phyloP scores from a whole-genome alignment of 2,888 invertebrate genomes.

The Drosophila greeni region DNA sequence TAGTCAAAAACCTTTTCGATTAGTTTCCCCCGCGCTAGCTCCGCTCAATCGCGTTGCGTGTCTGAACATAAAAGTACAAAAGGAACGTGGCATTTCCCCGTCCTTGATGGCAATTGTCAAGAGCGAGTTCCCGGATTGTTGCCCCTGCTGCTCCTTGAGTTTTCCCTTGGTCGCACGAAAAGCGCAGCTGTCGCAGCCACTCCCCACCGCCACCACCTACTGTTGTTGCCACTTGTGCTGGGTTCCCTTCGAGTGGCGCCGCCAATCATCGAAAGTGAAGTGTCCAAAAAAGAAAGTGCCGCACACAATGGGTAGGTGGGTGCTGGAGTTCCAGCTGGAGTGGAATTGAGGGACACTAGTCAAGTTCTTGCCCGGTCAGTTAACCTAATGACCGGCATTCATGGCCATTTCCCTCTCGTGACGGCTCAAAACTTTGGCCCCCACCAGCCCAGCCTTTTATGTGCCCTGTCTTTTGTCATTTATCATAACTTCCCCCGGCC shows the following conservation, averaged over 20 bases:
- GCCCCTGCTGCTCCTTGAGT: constrained; percentile 15
- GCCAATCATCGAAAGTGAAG: constrained; percentile 67
- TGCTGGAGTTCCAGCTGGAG: neutral
- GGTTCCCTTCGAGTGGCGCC: constrained; percentile 42
- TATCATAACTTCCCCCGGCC: constrained; percentile 52
- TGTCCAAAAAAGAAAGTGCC: constrained; percentile 51
- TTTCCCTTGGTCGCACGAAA: constrained; percentile 54
- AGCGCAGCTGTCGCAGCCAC: constrained; percentile 58
- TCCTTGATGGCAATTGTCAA: constrained; percentile 67
- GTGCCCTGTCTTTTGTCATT: constrained; percentile 57
- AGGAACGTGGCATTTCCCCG: constrained; percentile 59
- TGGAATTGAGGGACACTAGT: constrained; percentile 5
- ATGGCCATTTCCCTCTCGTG: constrained; percentile 49
- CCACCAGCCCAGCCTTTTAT: constrained; percentile 48
- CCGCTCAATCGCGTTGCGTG: constrained; percentile 43
- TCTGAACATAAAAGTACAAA: constrained; percentile 38
- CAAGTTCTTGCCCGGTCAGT: constrained; percentile 65
- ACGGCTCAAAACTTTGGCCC: constrained; percentile 28
- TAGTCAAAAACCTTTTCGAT: constrained; percentile 34
- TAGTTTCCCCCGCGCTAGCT: constrained; percentile 4
- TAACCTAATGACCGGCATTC: constrained; percentile 72
- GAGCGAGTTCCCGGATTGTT: constrained; percentile 46
- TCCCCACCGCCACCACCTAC: neutral
- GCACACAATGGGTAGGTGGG: constrained; percentile 45
- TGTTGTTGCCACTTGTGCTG: constrained; percentile 20